Evolutionary conservation across 2,113 vertebrate species (phyloP).

Genomic region (Monarcha castaneiventris): DNA sequence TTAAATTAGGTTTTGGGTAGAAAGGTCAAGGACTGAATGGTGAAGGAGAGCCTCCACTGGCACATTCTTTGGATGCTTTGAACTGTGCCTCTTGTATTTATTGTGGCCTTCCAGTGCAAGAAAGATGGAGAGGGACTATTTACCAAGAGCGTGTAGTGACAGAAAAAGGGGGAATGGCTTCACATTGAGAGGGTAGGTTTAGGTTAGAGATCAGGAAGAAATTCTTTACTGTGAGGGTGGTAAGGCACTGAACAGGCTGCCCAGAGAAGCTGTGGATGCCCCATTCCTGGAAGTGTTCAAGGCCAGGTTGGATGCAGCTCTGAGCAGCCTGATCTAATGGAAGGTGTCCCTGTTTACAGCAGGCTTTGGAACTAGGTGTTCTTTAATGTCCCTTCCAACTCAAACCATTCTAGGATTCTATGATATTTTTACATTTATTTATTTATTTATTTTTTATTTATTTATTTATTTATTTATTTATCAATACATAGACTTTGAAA

Average conservation of each 20-base stretch:
- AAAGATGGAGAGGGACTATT: not conserved
- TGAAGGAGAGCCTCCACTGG: not conserved
- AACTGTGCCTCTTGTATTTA: not conserved
- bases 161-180: not conserved
- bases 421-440: not conserved
- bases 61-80: not conserved
- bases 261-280: not conserved
- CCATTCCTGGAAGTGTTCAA: not conserved
- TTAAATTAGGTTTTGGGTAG: not conserved
- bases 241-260: not conserved
- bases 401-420: not conserved
- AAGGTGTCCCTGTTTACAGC: not conserved
- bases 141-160: not conserved
- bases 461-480: not conserved
- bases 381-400: not conserved
- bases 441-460: no score
- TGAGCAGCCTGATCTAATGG: not conserved
- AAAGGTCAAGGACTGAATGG: not conserved
- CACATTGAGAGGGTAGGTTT: not conserved
- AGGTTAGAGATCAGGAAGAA: not conserved
- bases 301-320: not conserved
- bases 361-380: not conserved
- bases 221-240: not conserved
- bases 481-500: not conserved
- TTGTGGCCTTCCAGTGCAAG: not conserved